Conservation (phyloP, 2,888 invertebrate genomes). For the Nephrotoma flavescens region DNA sequence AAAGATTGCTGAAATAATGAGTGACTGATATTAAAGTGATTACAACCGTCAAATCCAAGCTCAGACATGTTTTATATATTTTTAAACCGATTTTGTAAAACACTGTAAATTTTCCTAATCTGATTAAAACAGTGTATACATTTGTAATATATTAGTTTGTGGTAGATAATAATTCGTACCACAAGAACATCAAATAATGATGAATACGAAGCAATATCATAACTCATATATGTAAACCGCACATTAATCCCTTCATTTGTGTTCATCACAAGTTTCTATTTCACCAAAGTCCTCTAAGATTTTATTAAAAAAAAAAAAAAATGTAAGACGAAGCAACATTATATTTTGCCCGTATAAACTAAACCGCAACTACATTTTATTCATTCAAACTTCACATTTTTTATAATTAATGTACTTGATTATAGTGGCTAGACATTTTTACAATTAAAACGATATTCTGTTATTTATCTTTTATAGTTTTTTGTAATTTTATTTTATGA, state of each 20-base stretch:
- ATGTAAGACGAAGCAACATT: background rate
- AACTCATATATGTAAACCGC: background rate
- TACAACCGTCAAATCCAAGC: too few species aligned
- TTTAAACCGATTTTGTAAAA: too few species aligned
- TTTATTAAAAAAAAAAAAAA: background rate
- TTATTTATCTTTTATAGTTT: background rate
- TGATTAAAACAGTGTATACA: background rate
- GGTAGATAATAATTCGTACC: background rate
- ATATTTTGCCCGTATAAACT: background rate
- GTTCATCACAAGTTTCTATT: too few species aligned
- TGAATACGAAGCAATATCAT: background rate
- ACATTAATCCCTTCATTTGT: background rate
- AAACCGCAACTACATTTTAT: background rate
- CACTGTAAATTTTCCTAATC: background rate
- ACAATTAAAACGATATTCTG: background rate
- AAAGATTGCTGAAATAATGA: too few species aligned
- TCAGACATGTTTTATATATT: too few species aligned
- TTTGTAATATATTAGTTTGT: background rate
- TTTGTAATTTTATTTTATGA: background rate
- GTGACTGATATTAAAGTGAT: too few species aligned
- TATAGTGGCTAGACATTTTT: background rate
- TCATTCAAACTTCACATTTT: background rate
- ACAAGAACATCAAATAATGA: too few species aligned
- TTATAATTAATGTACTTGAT: background rate
- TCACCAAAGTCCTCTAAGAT: too few species aligned